These are phyloP conservation scores for Drosophila navojoa DNA, from an alignment of 1,140 invertebrate species.

Conservation along the genomic window DNA sequence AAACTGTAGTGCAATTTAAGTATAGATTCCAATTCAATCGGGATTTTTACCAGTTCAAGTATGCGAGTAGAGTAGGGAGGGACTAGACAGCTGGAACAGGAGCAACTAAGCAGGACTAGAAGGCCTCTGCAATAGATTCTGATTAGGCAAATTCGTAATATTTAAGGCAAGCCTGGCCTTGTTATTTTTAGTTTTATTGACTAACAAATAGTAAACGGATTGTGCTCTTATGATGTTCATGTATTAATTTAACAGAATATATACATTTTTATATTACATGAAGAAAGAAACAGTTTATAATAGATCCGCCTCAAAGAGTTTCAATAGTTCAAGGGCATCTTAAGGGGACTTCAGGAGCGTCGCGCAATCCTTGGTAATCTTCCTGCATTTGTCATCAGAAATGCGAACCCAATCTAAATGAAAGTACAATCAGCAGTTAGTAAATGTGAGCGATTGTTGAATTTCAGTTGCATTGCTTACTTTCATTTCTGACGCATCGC, in stretches of 20 bases:
- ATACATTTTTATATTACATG: background rate
- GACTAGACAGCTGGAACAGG: no score
- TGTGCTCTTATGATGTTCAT: background rate
- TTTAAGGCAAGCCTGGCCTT: no score
- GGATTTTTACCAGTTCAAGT: no score
- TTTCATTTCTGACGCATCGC: background rate
- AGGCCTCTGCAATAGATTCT: no score
- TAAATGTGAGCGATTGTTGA: background rate
- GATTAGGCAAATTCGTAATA: no score
- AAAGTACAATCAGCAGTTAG: background rate
- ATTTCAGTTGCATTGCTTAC: conserved; percentile 7
- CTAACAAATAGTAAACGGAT: background rate
- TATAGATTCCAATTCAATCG: no score
- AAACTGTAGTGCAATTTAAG: background rate
- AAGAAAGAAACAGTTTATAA: no score
- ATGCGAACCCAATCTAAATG: conserved; percentile 15
- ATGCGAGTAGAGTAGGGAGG: no score
- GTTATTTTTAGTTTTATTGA: no score
- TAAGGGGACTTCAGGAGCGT: background rate
- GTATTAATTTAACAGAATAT: background rate
- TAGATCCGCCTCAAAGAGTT: no score
- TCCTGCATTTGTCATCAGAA: background rate
- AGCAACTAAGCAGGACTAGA: no score
- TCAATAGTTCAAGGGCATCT: background rate
- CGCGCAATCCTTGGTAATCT: background rate